Conservation (phyloP, 2,888 invertebrate genomes). For the Zelleria hepariella region DNA sequence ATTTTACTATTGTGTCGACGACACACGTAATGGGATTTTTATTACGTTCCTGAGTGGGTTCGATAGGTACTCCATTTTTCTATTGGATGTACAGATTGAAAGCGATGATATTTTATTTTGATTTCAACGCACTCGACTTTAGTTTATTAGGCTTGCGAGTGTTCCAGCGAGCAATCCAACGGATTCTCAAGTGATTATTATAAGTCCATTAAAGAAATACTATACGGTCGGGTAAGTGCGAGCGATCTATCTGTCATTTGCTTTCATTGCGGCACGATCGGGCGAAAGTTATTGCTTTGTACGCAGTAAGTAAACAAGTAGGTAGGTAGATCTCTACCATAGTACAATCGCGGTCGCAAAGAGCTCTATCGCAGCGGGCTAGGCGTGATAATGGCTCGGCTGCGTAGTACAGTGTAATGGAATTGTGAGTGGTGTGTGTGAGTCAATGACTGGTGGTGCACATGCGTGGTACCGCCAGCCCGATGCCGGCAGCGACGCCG, state of each 20-base stretch:
- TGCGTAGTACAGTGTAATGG: neutral
- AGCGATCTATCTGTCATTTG: constrained; percentile 7
- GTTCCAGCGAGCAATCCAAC: neutral
- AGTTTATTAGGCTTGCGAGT: neutral
- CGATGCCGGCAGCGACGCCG: neutral
- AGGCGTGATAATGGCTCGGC: neutral
- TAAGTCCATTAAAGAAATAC: constrained; percentile 3
- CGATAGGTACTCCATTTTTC: no score
- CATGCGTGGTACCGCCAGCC: constrained; percentile 2
- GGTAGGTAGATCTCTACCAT: neutral
- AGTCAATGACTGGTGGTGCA: constrained; percentile 5
- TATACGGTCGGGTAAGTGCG: constrained; percentile 2
- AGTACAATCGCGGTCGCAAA: no score
- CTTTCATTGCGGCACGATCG: constrained; percentile 17
- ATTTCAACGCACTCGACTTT: neutral
- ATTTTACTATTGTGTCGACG: neutral
- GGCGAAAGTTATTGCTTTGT: constrained; percentile 31
- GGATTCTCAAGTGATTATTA: neutral
- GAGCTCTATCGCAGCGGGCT: neutral
- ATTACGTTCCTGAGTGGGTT: neutral
- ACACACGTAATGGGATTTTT: neutral
- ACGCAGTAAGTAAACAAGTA: constrained; percentile 19
- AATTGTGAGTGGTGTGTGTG: constrained; percentile 1
- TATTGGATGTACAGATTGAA: neutral
- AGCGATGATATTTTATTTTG: neutral